Conservation (phyloP, 2,797 vertebrate species). For the Adelosebastes latens region DNA sequence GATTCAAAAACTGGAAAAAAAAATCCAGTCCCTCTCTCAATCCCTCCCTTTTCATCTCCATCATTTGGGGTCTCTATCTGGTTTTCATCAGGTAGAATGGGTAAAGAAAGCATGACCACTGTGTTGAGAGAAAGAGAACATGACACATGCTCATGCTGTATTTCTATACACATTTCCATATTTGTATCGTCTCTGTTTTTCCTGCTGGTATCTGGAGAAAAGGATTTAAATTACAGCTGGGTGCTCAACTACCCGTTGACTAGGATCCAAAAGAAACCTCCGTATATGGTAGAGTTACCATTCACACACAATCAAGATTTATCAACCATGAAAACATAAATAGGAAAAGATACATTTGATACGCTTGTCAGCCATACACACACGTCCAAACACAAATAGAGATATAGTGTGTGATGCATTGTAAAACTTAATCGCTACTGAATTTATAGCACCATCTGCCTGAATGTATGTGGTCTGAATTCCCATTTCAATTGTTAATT, state of each 20-base stretch:
- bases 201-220: background rate
- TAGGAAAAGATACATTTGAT: no score
- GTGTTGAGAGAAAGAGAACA: slow-evolving; percentile 41
- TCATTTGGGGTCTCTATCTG: slow-evolving; percentile 27
- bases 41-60: slow-evolving; percentile 3
- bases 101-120: slow-evolving; percentile 3
- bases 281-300: no score
- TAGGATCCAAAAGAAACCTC: no score
- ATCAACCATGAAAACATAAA: background rate
- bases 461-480: background rate
- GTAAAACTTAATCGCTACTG: background rate
- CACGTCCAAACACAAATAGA: no score
- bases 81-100: slow-evolving; percentile 31
- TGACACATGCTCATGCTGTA: background rate
- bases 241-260: no score
- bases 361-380: no score
- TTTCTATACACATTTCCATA: background rate
- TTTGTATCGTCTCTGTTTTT: background rate
- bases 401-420: no score
- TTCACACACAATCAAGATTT: background rate
- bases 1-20: slow-evolving; percentile 36
- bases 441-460: background rate
- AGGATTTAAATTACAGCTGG: background rate
- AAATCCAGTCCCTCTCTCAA: background rate
- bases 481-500: background rate